Conservation (phyloP, 2,113 vertebrate genomes). For the Spheniscus mendiculus region DNA sequence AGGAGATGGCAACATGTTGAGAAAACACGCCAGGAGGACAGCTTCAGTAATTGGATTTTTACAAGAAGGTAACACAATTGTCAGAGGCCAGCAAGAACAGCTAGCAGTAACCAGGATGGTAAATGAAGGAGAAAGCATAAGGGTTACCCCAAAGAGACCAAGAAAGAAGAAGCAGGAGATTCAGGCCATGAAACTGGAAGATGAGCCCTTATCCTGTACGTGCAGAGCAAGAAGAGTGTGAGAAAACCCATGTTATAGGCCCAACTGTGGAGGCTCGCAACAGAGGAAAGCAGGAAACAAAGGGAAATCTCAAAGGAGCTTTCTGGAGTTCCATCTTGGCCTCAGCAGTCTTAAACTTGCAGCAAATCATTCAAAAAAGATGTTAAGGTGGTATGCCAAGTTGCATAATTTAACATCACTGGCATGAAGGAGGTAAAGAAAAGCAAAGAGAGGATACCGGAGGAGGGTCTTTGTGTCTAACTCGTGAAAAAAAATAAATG, state of each 20-base stretch:
- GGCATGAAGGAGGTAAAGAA: background rate
- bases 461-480: background rate
- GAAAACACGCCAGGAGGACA: background rate
- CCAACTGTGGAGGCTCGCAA: background rate
- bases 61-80: background rate
- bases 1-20: background rate
- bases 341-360: background rate
- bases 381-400: background rate
- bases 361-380: background rate
- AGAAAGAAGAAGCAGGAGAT: background rate
- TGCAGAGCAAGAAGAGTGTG: background rate
- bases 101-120: background rate
- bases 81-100: background rate
- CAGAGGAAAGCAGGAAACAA: background rate
- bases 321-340: background rate
- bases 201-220: background rate
- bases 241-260: background rate
- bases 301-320: background rate
- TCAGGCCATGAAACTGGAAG: background rate
- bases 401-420: background rate
- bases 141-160: background rate
- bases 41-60: background rate
- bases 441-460: background rate
- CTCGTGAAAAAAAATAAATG: fast-evolving
- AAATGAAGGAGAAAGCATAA: background rate